Evolutionary conservation across 2,113 vertebrate species (phyloP).

Genomic region (Leptobrachium leishanense): DNA sequence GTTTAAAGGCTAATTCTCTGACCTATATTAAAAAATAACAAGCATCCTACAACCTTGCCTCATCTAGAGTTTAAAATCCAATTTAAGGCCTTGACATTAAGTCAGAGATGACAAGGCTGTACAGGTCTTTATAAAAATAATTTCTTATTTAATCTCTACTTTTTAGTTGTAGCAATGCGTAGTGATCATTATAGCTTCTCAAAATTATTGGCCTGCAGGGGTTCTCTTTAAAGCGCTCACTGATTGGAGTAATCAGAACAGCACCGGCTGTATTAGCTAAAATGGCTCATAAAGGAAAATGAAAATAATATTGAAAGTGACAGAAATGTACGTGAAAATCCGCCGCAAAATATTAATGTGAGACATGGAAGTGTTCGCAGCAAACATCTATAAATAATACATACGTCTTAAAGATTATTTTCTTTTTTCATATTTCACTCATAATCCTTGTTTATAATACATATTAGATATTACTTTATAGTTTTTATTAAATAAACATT

Average conservation of each 20-base stretch:
- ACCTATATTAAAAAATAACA: constrained; percentile 8
- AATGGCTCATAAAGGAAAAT: constrained; percentile 65
- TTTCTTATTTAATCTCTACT: constrained; percentile 44
- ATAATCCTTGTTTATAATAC: too few relatives aligned
- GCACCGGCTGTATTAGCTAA: constrained; percentile 61
- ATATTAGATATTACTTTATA: too few relatives aligned
- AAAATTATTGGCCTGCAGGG: constrained; percentile 59
- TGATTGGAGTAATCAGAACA: constrained; percentile 67
- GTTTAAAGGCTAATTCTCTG: constrained; percentile 16
- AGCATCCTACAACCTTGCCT: constrained; percentile 13
- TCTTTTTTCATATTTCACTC: too few relatives aligned
- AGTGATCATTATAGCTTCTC: constrained; percentile 52
- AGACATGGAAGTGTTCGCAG: background rate
- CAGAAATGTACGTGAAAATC: constrained; percentile 66
- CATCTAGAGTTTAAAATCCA: constrained; percentile 29
- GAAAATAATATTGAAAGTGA: constrained; percentile 68
- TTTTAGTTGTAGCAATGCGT: constrained; percentile 48
- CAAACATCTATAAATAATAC: background rate
- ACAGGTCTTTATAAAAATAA: constrained; percentile 47
- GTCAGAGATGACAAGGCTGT: constrained; percentile 40
- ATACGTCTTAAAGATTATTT: too few relatives aligned
- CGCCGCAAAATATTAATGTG: constrained; percentile 64
- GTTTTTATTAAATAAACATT: too few relatives aligned
- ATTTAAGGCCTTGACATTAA: constrained; percentile 43
- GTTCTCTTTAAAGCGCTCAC: constrained; percentile 58